Base-by-base conservation (phyloP, 1,140 invertebrate species). In the Heterodera schachtii region DNA sequence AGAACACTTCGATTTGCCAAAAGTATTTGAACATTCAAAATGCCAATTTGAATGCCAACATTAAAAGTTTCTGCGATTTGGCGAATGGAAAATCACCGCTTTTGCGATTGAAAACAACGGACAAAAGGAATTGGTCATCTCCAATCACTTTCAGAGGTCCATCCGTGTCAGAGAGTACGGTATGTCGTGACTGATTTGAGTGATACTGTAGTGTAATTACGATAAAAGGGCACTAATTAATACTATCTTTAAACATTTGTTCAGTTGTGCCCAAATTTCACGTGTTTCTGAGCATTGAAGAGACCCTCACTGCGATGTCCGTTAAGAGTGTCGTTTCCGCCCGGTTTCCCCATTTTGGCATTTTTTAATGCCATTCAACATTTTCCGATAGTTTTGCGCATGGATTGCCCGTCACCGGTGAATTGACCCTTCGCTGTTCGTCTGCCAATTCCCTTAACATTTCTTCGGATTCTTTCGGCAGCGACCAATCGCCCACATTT, bases 51-150 rank as follows among this genome's bases (percentile, higher is more conserved):
- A 74, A 44, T 75, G 19, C 41, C 2, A 75, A 64, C 6, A 44
- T 76, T n/a, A 47, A 60, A 49, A 76, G 75, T 78, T 78, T 78
- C 77, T 78, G 7, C 77, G 77, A 43, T 78, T 47, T 46, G 77
- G 77, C n/a, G 57, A 78, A 52, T 78, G 77, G 77, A 64, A n/a
- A 44, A 21, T 78, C 3, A 3, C 70, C n/a, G 77, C 77, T 47
- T 78, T 78, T 78, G 77, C 77, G 5, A 64, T 44, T 41, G 77
- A 78, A 13, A 21, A 78, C 57, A 64, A 13, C 57, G 57, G 44
- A 44, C 66, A 69, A 19, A 69, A 19, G 60, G 60, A 13, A 71
- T 7, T 46, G 69, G 9, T 71, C 41, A 69, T 21, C 3, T 69
- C 77, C 2, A 69, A 7, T 46, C 44, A 9, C 31, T 78, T 78